Base-by-base conservation (phyloP, 2,113 vertebrate species). In the Odontesthes bonariensis region DNA sequence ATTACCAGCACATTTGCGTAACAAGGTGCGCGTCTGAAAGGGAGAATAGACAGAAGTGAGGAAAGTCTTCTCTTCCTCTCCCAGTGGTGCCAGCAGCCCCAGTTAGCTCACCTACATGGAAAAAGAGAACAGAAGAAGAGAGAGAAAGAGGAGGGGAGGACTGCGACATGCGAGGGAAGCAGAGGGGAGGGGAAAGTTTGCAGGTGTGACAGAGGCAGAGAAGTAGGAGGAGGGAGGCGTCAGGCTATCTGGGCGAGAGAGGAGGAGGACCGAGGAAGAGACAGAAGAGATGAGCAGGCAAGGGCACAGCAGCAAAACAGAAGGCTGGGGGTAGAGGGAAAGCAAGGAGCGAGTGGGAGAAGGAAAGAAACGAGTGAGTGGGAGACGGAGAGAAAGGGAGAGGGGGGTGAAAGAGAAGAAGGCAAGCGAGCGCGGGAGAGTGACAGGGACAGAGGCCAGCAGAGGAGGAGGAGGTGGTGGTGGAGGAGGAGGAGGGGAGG, bases 41-140 rank as follows among this genome's bases (percentile, higher is more conserved):
- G 59, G 55, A 58, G n/a, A 6, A 23, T 61, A 66, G 71, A 59
- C 33, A 77, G 57, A 67, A 19, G 65, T 40, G 74, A 53, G 47
- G 65, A 69, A 73, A 52, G 64, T 68, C 59, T 55, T 79, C 53
- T 44, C 65, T 69, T 77, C 47, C 67, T 79, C 78, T 93, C 91
- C 92, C 91, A 88, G 77, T 87, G 92, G 92, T 91, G 86, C 86
- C 81, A 86, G 87, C 87, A 93, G 92, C 79, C 92, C 92, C 91
- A 93, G 86, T 93, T 94, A 93, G 84, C 86, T 93, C 90, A 91
- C 92, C 89, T 93, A 93, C 72, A 93, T 92, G 90, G 79, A 93
- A 89, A 92, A 83, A 79, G 86, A 87, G 90, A 88, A 73, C 78
- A 82, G 72, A 72, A 69, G 59, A 49, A 75, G 63, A 75, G 80